Base-by-base conservation (phyloP, 2,888 invertebrate genomes). In the Agriopis leucophaearia region DNA sequence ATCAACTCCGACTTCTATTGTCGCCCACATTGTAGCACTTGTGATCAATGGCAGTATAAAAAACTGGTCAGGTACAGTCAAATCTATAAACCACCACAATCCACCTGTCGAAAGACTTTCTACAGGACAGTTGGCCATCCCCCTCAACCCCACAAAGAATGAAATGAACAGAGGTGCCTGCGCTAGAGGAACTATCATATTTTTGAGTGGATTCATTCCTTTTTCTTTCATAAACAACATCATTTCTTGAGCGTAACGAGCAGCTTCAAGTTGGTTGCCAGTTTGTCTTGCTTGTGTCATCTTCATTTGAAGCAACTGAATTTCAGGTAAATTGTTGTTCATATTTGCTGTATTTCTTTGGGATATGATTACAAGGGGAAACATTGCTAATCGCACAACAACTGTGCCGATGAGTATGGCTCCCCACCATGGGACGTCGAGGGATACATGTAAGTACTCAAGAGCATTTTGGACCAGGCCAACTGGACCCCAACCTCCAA, bases 361-460 rank as follows among this genome's bases (percentile, higher is more conserved):
- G 0, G 97, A 93, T 79, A 96, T 88, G 61, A 99, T 95, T 0
- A 99, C 97, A 63, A 99, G 87, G 0, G 99, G 99, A 78, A 99
- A 98, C 85, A 99, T 94, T 0, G 95, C 76, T 0, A 96, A 81
- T 79, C 99, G 95, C 0, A 99, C 95, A 40, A 95, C 87, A 1
- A 97, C 68, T 0, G 99, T 99, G n/a, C 97, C 97, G 63, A 96
- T 89, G 3, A 96, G 94, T 77, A 99, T 98, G 12, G 97, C 94
- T 45, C 95, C 96, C 98, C 99, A 99, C 99, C 99, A 99, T 0
- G 99, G 99, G 12, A 99, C 74, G 76, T 97, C 97, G 12, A 95
- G 88, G 0, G 94, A 89, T n/a, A 97, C 95, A 84, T 99, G 99
- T 47, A 99, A 77, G 79, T 94, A 96, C 88, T 99, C 99, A 78